Conservation (phyloP, 2,888 invertebrate species). For the Cheilosia vulpina region DNA sequence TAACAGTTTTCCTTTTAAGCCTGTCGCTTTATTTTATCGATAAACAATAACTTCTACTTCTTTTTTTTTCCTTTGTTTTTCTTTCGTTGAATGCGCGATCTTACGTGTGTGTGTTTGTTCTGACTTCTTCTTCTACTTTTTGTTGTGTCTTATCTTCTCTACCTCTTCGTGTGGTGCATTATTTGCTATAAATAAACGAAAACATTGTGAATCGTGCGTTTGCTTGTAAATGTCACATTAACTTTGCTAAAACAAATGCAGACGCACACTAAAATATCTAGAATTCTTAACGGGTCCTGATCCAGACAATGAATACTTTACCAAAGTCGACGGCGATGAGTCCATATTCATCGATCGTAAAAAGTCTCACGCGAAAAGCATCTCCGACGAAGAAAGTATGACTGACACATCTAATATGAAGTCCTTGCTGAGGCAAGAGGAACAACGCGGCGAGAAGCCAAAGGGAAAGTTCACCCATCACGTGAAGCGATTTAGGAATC, state of each 20-base stretch:
- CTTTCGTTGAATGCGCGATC: conserved; percentile 49
- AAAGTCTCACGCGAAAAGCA: conserved; percentile 76
- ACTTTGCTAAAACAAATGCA: conserved; percentile 70
- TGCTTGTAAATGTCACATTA: conserved; percentile 46
- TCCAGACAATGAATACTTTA: conserved; percentile 74
- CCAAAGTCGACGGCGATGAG: conserved; percentile 64
- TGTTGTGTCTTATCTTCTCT: conserved; percentile 32
- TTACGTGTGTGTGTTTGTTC: conserved; percentile 59
- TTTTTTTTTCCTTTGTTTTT: conserved; percentile 61
- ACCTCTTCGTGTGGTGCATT: conserved; percentile 42
- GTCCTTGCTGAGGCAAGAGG: conserved; percentile 85
- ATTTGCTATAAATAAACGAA: conserved; percentile 1
- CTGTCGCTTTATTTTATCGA: conserved; percentile 11
- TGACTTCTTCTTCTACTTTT: conserved; percentile 33
- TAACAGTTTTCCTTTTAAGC: background rate
- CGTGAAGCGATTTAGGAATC: conserved; percentile 87
- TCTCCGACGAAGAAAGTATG: conserved; percentile 78
- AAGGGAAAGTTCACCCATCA: conserved; percentile 85
- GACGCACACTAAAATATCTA: conserved; percentile 84
- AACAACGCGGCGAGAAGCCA: conserved; percentile 85
- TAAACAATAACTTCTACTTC: conserved; percentile 48
- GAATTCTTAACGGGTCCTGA: conserved; percentile 85
- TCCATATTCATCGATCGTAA: conserved; percentile 72
- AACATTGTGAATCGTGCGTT: conserved; percentile 44
- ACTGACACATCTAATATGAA: conserved; percentile 82